Conservation (phyloP, 1,140 invertebrate species). For the Pogonomyrmex californicus region DNA sequence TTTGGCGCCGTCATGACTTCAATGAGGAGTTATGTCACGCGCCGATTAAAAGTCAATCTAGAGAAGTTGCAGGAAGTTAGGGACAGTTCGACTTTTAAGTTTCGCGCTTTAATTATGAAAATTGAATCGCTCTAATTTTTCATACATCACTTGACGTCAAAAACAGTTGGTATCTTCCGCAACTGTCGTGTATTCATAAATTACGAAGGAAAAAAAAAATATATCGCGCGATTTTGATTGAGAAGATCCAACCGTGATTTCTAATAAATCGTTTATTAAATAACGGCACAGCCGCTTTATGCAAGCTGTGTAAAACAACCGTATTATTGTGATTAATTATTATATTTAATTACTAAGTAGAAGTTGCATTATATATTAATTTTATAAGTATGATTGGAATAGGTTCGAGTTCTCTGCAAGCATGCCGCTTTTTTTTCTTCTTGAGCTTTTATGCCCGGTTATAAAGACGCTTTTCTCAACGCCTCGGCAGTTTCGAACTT, state of each 20-base stretch:
- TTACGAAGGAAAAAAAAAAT: background rate
- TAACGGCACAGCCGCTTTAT: background rate
- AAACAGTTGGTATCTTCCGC: background rate
- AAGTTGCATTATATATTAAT: background rate
- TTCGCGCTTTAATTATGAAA: constrained; percentile 14
- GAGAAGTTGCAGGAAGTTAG: constrained; percentile 8
- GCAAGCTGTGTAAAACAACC: background rate
- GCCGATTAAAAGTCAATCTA: constrained; percentile 39
- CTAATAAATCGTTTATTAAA: background rate
- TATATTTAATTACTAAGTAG: background rate
- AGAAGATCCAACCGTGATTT: background rate
- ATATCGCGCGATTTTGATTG: background rate
- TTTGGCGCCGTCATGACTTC: constrained; percentile 43
- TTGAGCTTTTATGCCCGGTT: background rate
- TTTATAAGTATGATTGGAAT: background rate
- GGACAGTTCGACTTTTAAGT: background rate
- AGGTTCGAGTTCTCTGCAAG: background rate
- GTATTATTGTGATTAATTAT: background rate
- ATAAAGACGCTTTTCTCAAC: constrained; percentile 7
- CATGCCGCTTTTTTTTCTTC: too few relatives aligned
- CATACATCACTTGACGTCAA: background rate
- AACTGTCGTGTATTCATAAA: background rate
- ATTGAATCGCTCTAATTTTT: background rate
- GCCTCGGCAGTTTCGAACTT: constrained; percentile 20
- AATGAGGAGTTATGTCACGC: constrained; percentile 14